Base-by-base conservation (phyloP, 2,888 invertebrate species). In the Andrena fulva region DNA sequence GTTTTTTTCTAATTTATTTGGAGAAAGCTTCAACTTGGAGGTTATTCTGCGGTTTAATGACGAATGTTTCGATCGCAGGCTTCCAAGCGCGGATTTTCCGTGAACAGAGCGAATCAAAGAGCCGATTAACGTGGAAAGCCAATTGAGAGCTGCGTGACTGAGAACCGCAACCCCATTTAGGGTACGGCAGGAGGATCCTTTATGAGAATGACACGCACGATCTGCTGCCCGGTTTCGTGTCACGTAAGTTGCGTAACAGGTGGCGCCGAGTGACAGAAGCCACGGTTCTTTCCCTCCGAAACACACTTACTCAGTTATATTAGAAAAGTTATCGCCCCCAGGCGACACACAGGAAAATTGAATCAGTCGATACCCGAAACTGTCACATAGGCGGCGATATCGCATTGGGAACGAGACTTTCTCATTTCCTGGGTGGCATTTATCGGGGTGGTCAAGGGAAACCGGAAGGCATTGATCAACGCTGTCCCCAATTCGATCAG, bases 181-280 rank as follows among this genome's bases (percentile, higher is more conserved):
- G 52, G 72, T 68, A 52, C 20, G 56, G 24, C 56, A 56, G 62
- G 48, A 29, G 60, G 60, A 75, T 70, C 77, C 68, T 79, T 84
- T 84, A 82, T 77, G 71, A 82, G 82, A 82, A 54, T 72, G 70
- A 72, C 80, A 84, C 86, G 86, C 84, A 84, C 84, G 68, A 82
- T 69, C 68, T 81, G 66, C 77, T 77, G 59, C 60, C 1, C 70
- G 67, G 67, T 70, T 77, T 71, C 71, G 82, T 73, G 82, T 84
- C 83, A 77, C 81, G 85, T 85, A 85, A 85, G 79, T 82, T 80
- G 84, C 80, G 87, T 87, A 89, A 90, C 87, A 89, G 85, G 86
- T 89, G 88, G 87, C 77, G 71, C 69, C 29, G 77, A 82, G 64
- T 76, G 75, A 72, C 73, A 77, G 77, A 68, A 64, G 72, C 48